These are phyloP conservation scores for Torymus aiolomorphi DNA, from an alignment of 2,888 invertebrate species.

Conservation along the genomic window DNA sequence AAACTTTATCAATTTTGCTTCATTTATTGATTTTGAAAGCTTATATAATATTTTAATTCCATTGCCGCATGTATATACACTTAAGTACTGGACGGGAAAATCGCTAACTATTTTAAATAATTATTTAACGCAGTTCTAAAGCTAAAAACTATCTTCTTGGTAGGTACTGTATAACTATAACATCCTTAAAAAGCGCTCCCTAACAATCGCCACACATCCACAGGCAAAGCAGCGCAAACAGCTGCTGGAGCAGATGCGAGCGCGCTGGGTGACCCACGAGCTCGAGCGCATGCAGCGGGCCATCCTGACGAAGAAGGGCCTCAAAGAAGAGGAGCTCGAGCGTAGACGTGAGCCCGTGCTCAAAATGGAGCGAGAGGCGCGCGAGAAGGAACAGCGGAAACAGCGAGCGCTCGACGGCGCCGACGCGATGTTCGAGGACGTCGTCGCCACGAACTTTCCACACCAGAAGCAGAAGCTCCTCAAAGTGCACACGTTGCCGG, in stretches of 20 bases:
- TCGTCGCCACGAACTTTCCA: slow-evolving; percentile 80
- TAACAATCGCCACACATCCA: too few species aligned
- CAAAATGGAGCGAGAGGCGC: slow-evolving; percentile 79
- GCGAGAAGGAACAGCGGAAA: slow-evolving; percentile 78
- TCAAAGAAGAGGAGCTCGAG: slow-evolving; percentile 79
- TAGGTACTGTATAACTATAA: too few species aligned
- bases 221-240: slow-evolving; percentile 8
- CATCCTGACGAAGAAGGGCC: slow-evolving; percentile 81
- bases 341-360: slow-evolving; percentile 80
- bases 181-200: too few species aligned
- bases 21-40: too few species aligned
- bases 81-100: too few species aligned
- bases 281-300: slow-evolving; percentile 81
- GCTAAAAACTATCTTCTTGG: too few species aligned
- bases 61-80: too few species aligned
- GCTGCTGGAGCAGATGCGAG: slow-evolving; percentile 31
- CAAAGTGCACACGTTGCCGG: neutral
- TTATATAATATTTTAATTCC: too few species aligned
- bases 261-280: slow-evolving; percentile 80
- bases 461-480: slow-evolving; percentile 71
- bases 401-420: slow-evolving; percentile 79
- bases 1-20: too few species aligned
- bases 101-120: too few species aligned
- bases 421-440: slow-evolving; percentile 81
- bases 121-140: too few species aligned